phyloP scores from a whole-genome alignment of 2,113 vertebrate species.

The Ochotona curzoniae region DNA sequence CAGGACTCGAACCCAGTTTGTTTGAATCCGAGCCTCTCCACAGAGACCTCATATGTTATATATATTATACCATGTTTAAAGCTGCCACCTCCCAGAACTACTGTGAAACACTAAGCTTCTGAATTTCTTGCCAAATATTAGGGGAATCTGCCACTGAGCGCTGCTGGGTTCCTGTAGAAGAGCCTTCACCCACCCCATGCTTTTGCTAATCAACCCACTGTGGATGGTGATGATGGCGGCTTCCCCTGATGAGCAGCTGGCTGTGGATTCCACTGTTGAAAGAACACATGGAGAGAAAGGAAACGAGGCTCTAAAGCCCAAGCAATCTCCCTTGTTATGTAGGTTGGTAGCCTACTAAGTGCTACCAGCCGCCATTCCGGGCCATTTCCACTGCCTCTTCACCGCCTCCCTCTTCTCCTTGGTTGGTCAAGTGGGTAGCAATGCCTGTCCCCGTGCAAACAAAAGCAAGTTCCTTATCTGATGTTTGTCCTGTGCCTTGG shows the following conservation, averaged over 20 bases:
- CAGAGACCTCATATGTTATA: background rate
- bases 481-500: conserved; percentile 22
- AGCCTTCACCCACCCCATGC: background rate
- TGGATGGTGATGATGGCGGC: background rate
- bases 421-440: conserved; percentile 20
- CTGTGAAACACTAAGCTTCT: background rate
- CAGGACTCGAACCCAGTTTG: background rate
- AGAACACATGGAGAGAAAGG: background rate
- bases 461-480: conserved; percentile 54
- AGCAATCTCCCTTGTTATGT: background rate
- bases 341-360: background rate
- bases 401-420: conserved; percentile 21
- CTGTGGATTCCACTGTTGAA: conserved; percentile 47
- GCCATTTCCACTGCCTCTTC: conserved; percentile 27
- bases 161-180: conserved; percentile 12
- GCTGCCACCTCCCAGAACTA: conserved; percentile 67
- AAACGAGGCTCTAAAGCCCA: background rate
- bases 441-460: background rate
- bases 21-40: background rate
- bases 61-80: background rate
- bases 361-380: background rate
- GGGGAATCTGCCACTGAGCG: background rate
- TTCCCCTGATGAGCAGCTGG: background rate
- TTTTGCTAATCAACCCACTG: conserved; percentile 32
- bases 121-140: conserved; percentile 33